Conservation (phyloP, 2,888 invertebrate species). For the Lepetodrilus schrolli region DNA sequence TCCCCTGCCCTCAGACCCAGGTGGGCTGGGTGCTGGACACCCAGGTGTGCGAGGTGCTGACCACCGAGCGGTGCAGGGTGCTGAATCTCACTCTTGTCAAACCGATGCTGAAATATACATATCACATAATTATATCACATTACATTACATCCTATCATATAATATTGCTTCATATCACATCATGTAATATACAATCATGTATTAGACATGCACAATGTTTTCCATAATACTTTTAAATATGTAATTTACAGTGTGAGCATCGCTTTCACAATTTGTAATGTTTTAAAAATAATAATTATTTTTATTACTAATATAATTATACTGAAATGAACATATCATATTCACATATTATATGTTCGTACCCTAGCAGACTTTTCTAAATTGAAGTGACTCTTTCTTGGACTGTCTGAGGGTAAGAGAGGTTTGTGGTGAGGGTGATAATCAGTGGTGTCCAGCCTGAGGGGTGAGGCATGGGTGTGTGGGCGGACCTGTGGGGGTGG, state of each 20-base stretch:
- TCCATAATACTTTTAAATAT: too few relatives aligned
- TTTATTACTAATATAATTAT: too few relatives aligned
- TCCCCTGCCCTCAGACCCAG: constrained; percentile 19
- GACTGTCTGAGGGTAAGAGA: constrained; percentile 35
- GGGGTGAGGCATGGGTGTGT: neutral
- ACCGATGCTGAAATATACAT: constrained; percentile 4
- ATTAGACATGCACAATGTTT: too few relatives aligned
- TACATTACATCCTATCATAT: too few relatives aligned
- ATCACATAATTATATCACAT: too few relatives aligned
- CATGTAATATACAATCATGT: too few relatives aligned
- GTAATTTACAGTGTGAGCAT: too few relatives aligned
- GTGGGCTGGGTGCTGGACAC: constrained; percentile 13
- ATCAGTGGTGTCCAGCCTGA: constrained; percentile 19
- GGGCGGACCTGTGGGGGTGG: neutral
- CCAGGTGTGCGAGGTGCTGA: constrained; percentile 9
- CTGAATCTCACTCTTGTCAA: constrained; percentile 18
- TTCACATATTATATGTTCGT: too few relatives aligned
- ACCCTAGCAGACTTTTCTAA: constrained; percentile 61
- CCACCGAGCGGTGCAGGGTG: neutral
- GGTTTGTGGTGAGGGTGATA: constrained; percentile 43
- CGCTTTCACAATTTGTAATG: too few relatives aligned
- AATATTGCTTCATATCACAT: too few relatives aligned
- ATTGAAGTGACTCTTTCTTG: constrained; percentile 38
- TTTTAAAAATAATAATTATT: too few relatives aligned
- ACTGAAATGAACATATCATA: too few relatives aligned